phyloP scores from a whole-genome alignment of 2,797 vertebrate species.

The Phrynocephalus vlangalii region DNA sequence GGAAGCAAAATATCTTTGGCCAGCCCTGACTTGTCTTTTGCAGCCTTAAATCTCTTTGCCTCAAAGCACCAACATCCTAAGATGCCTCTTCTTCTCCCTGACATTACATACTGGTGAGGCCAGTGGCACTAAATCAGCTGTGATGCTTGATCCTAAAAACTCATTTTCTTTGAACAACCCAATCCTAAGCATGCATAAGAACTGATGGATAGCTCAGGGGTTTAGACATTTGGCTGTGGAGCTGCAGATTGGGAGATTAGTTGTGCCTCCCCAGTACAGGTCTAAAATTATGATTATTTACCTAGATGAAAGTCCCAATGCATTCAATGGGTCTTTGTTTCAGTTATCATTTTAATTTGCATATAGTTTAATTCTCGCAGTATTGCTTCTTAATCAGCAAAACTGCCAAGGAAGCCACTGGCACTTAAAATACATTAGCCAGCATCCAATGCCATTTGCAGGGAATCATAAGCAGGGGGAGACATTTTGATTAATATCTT shows the following conservation, averaged over 20 bases:
- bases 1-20: background rate
- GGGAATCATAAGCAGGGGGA: too few species aligned
- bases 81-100: background rate
- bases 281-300: background rate
- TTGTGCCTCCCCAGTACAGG: too few species aligned
- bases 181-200: too few species aligned
- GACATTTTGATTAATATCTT: conserved; percentile 3
- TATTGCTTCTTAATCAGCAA: too few species aligned
- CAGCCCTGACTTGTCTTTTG: background rate
- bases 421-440: too few species aligned
- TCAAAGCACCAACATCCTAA: background rate
- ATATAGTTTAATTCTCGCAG: background rate
- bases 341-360: background rate
- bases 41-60: background rate
- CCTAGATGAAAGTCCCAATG: background rate
- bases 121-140: background rate
- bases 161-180: background rate
- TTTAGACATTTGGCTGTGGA: too few species aligned
- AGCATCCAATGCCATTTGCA: too few species aligned
- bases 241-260: too few species aligned
- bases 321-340: background rate
- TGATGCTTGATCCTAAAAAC: background rate
- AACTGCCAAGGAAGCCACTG: too few species aligned
- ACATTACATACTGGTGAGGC: background rate
- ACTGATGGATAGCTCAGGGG: too few species aligned